phyloP scores from a whole-genome alignment of 2,113 vertebrate genomes.

The Numida meleagris region DNA sequence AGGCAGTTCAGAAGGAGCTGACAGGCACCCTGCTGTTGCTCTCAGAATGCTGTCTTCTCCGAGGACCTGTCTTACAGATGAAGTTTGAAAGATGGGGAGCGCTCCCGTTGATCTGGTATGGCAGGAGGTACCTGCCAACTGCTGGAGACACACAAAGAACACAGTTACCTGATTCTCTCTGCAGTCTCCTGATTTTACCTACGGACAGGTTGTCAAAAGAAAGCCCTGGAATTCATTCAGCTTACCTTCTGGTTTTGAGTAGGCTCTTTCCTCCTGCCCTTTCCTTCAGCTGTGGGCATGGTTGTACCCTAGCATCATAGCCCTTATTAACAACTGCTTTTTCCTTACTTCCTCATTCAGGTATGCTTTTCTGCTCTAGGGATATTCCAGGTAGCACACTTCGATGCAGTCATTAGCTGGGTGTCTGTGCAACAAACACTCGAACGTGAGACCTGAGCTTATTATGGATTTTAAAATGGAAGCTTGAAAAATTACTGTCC shows the following conservation, averaged over 20 bases:
- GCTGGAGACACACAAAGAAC: background rate
- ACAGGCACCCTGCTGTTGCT: background rate
- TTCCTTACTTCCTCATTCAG: background rate
- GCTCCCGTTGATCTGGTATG: background rate
- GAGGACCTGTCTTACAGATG: background rate
- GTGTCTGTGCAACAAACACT: background rate
- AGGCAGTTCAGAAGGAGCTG: background rate
- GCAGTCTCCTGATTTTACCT: background rate
- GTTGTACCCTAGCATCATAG: background rate
- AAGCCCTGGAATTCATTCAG: background rate
- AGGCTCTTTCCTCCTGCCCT: background rate
- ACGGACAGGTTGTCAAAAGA: background rate
- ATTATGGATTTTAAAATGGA: background rate
- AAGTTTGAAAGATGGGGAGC: background rate
- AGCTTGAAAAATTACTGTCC: slow-evolving; percentile 8
- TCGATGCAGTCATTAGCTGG: background rate
- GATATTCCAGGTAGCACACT: background rate
- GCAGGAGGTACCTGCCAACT: background rate
- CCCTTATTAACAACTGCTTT: background rate
- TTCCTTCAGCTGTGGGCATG: background rate
- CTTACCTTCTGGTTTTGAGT: background rate
- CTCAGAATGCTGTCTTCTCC: background rate
- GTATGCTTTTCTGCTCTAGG: background rate
- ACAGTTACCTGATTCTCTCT: no score
- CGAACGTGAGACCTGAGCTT: background rate